phyloP scores from a whole-genome alignment of 2,888 invertebrate species.

The Crocallis elinguaria region DNA sequence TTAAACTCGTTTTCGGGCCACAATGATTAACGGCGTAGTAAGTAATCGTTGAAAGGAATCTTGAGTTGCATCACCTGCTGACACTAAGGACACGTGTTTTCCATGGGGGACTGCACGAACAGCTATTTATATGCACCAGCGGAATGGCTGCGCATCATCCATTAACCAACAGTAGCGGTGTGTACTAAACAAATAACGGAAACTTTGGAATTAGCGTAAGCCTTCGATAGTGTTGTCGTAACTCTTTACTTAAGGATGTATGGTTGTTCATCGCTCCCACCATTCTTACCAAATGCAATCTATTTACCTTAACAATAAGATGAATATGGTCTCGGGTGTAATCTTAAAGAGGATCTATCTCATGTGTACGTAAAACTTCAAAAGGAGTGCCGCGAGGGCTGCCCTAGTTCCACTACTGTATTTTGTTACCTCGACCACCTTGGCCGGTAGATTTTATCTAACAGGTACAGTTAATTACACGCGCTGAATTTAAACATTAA shows the following conservation, averaged over 20 bases:
- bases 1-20: constrained; percentile 44
- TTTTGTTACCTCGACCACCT: constrained; percentile 34
- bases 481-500: constrained; percentile 8
- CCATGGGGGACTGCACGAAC: constrained; percentile 50
- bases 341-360: constrained; percentile 60
- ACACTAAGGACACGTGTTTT: constrained; percentile 58
- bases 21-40: constrained; percentile 51
- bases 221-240: constrained; percentile 28
- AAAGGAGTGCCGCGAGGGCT: constrained; percentile 60
- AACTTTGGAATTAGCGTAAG: constrained; percentile 30
- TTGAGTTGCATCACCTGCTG: constrained; percentile 56
- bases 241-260: constrained; percentile 7
- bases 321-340: constrained; percentile 44
- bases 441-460: constrained; percentile 43
- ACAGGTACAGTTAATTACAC: constrained; percentile 32
- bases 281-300: neutral
- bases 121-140: constrained; percentile 65
- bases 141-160: constrained; percentile 59
- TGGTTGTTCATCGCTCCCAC: neutral
- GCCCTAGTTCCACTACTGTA: constrained; percentile 48
- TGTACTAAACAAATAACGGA: constrained; percentile 57
- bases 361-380: constrained; percentile 44
- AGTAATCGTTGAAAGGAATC: constrained; percentile 53
- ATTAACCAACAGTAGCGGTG: constrained; percentile 69
- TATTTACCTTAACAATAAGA: constrained; percentile 8